Evolutionary conservation across 2,888 invertebrate species (phyloP), one percentile per base, ranked within the genome.

Genomic region (Adelphocoris suturalis): DNA sequence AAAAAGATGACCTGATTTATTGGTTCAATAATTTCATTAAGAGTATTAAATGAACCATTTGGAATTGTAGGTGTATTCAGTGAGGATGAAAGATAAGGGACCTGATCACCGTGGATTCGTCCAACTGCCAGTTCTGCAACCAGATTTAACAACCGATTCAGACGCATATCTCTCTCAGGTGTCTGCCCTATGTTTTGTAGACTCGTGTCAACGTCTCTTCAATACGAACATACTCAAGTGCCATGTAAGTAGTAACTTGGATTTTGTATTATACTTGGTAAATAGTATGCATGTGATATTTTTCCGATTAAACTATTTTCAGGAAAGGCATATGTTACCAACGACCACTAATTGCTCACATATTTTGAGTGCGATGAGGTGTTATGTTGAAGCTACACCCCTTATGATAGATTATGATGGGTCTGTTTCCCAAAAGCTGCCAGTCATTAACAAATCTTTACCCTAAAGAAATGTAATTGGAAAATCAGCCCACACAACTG

Each of bases 71-170:
- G 93, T 94, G 23, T 97, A 95, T 92, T 97, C 97, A 2, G 96
- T 97, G 0, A 93, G 96, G 81, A 94, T 96, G 0, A 94, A 95
- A 84, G 96, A 96, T 91, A 95, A 95, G 91, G 96, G 96, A 0
- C 95, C 96, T 0, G 96, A 96, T 91, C 95, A 95, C 89, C 94
- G 97, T 68, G 96, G 96, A 37, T 97, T 97, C 93, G 97, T 97
- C 0, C 96, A 96, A 91, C 94, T 93, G 92, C 94, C 93, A 92
- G 94, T 93, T 91, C 93, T 92, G 91, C 93, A 90, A 92, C 93
- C 3, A 91, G 93, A 47, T 92, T 93, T 13, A 93, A 93, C 90
- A 12, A 91, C 92, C 68, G 86, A 90, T n/a, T 91, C 90, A 23
- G 93, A 93, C 0, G 92, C 93, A 9, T 92, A 93, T 12, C 93